Evolutionary conservation across 2,113 vertebrate genomes (phyloP), one percentile per base, ranked within the genome.

Genomic region (Gadus macrocephalus): DNA sequence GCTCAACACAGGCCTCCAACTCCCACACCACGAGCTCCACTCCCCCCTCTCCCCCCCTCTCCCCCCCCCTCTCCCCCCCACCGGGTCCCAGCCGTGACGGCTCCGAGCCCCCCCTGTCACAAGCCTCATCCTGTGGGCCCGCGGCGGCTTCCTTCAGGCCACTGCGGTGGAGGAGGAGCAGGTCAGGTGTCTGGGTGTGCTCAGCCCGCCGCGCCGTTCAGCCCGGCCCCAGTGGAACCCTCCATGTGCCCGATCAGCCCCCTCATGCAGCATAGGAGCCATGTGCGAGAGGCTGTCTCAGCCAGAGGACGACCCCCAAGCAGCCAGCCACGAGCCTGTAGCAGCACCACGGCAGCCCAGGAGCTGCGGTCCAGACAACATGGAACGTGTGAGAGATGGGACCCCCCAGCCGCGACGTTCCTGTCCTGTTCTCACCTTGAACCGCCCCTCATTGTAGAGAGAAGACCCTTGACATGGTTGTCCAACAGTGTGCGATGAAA

Each of bases 401-500:
- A 35, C 31, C 31, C 31, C 31, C 31, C 31, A 35, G 31, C 31
- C 6, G 31, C 2, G 31, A 35, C 42, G 8, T 7, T 25, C 25
- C 25, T 25, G 25, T 25, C 2, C 25, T 9, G 42, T 9, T 14
- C 8, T 9, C 80, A 82, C 79, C 78, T 86, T 68, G 68, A 76
- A 15, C 31, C 66, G 31, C 69, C 69, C 67, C 68, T 72, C 73
- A 75, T 78, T 53, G 5, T 15, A 72, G 84, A 25, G 79, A 67
- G 76, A 79, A 81, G 70, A 80, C 81, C 68, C 60, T 35, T 77
- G 79, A 81, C 81, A 76, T 68, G 15, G 42, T 70, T 72, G 78
- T 75, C 15, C 83, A 73, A 70, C 77, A 70, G 69, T 66, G 68
- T 80, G 62, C 67, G 73, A 86, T 82, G 72, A 77, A 88, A 88